Base-by-base conservation (phyloP, 1,140 invertebrate genomes). In the Heliothis subflexa region DNA sequence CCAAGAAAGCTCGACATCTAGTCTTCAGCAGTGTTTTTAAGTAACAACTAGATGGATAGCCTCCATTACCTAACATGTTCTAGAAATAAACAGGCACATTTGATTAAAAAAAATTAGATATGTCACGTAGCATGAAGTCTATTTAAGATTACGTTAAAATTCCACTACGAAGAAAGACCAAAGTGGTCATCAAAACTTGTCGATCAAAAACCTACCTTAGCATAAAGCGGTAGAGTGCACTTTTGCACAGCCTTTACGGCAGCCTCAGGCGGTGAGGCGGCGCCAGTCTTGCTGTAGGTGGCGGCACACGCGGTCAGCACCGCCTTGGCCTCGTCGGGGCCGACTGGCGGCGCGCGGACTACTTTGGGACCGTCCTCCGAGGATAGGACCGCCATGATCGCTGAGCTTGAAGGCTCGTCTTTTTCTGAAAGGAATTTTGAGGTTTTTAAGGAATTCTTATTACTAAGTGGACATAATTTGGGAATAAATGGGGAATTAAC, bases 161-260 rank as follows among this genome's bases (percentile, higher is more conserved):
- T 33, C 3, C 3, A 33, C 33, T 2, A 3, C 7, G 33, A 33
- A 33, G 1, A 33, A 33, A 33, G 33, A 33, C 3, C 0, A 33
- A 3, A 33, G 3, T 21, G 11, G 9, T 21, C 1, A 2, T 10
- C n/a, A 49, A 49, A 57, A 59, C 0, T 3, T 2, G 0, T 13
- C 13, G 13, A 47, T 21, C 10, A 16, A 71, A 70, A 45, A 54
- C 77, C 5, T 73, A 96, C 96, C 94, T 97, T 97, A 50, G 96
- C 96, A 87, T 96, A 96, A 1, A 97, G 88, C 3, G 96, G 96
- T 55, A 96, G 87, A 12, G 96, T 96, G 83, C 96, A 97, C 79
- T 96, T 95, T 68, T 95, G 95, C 2, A 96, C 95, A 13, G 95
- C 95, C 70, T 95, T 94, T 2, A 95, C 86, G 0, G 96, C 96